Evolutionary conservation across 2,113 vertebrate species (phyloP).

Genomic region (Nesoenas mayeri): DNA sequence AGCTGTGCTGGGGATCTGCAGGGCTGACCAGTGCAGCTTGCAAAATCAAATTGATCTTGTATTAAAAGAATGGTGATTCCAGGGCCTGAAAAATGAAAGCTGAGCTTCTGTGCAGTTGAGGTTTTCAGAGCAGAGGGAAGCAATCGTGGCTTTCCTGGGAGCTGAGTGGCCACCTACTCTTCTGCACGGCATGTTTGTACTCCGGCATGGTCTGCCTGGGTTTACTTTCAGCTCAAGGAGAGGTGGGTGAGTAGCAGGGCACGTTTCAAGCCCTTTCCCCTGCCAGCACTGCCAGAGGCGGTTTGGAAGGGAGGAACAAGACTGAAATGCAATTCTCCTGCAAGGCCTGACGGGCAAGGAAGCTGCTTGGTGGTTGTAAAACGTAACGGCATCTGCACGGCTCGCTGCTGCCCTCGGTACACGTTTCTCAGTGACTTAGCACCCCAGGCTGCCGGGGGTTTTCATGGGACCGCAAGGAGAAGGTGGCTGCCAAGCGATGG

Average conservation of each 20-base stretch:
- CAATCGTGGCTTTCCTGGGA: rapidly evolving
- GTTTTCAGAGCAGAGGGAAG: neutral
- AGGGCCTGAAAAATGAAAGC: neutral
- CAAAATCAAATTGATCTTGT: neutral
- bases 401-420: neutral
- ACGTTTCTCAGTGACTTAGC: neutral
- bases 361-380: neutral
- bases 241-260: rapidly evolving
- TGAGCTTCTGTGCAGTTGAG: neutral
- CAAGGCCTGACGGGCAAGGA: neutral
- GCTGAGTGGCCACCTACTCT: neutral
- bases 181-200: rapidly evolving
- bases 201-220: rapidly evolving
- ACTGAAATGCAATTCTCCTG: neutral
- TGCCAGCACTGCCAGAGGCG: rapidly evolving
- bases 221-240: neutral
- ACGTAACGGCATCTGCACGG: rapidly evolving
- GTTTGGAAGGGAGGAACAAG: neutral
- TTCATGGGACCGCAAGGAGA: neutral
- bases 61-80: neutral
- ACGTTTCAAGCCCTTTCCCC: neutral
- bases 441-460: rapidly evolving
- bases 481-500: neutral
- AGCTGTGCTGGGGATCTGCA: neutral
- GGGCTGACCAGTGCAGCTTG: neutral